Evolutionary conservation across 2,113 vertebrate genomes (phyloP).

Genomic region (Nerophis lumbriciformis): DNA sequence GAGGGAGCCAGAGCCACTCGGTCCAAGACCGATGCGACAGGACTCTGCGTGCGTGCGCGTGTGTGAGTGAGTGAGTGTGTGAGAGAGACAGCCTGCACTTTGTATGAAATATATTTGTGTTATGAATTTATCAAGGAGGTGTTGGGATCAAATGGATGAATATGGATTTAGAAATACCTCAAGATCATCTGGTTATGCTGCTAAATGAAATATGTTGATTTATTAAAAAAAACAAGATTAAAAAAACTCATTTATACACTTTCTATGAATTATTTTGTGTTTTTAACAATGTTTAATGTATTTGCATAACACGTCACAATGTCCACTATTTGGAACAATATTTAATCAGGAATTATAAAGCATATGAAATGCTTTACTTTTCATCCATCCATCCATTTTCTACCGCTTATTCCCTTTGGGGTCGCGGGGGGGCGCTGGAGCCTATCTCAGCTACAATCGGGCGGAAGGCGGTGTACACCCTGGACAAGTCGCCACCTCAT

Average conservation of each 20-base stretch:
- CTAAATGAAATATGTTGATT: slow-evolving; percentile 73
- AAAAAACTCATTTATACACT: slow-evolving; percentile 66
- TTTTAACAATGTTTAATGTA: no score
- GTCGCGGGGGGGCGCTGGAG: no score
- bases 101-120: background rate
- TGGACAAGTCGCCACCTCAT: no score
- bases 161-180: slow-evolving; percentile 77
- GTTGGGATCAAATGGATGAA: slow-evolving; percentile 23
- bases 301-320: no score
- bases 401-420: no score
- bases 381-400: no score
- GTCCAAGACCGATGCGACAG: slow-evolving; percentile 51
- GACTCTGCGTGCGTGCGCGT: slow-evolving; percentile 24
- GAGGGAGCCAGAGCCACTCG: slow-evolving; percentile 58
- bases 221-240: slow-evolving; percentile 64
- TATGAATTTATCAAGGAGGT: slow-evolving; percentile 14
- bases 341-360: no score
- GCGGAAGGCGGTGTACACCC: no score
- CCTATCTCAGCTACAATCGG: no score
- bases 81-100: background rate
- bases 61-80: slow-evolving; percentile 2
- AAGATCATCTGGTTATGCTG: slow-evolving; percentile 77
- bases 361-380: no score
- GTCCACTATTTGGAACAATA: no score
- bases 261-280: slow-evolving; percentile 13